Evolutionary conservation across 2,113 vertebrate species (phyloP), one percentile per base, ranked within the genome.

Genomic region (Microcebus jonahi): DNA sequence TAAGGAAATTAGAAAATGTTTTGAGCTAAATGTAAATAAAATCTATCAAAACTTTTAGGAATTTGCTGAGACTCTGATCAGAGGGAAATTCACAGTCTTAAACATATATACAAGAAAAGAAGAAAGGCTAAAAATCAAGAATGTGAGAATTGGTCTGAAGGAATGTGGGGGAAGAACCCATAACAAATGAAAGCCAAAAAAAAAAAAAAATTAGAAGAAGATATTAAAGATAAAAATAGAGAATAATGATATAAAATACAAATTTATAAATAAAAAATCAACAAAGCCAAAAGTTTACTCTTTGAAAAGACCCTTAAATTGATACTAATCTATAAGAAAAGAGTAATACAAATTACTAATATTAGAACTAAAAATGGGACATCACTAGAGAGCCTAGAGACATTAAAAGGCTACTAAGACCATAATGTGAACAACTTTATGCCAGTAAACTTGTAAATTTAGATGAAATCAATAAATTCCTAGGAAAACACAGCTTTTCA

Each of bases 21-120:
- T 94, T 70, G 12, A 84, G 48, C 23, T 34, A 67, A 89, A 80
- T 76, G 45, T 88, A 50, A 84, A 88, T 93, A 80, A 68, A 87
- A 73, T 23, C 76, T 48, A 87, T 68, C 12, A 63, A 93, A 76
- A 57, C 14, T 48, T 79, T 29, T 70, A 82, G 36, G 45, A 93
- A 50, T 48, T 84, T 94, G 8, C 45, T 21, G 39, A 53, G 65
- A 15, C 14, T 82, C 0, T 67, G 34, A 75, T 89, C 48, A 76
- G 65, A 93, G 10, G 39, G 13, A 82, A 73, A 63, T 68, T 53
- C 53, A 76, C 25, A 53, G 3, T 42, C 23, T 90, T 80, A 80
- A 57, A 36, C 31, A 29, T 15, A 36, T 71, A 29, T 1, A 48
- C 1, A 29, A 76, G 21, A 23, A 96, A 94, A 71, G 29, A 90